These are phyloP conservation scores for Thera obeliscata DNA, from an alignment of 2,888 invertebrate genomes.

Conservation along the genomic window DNA sequence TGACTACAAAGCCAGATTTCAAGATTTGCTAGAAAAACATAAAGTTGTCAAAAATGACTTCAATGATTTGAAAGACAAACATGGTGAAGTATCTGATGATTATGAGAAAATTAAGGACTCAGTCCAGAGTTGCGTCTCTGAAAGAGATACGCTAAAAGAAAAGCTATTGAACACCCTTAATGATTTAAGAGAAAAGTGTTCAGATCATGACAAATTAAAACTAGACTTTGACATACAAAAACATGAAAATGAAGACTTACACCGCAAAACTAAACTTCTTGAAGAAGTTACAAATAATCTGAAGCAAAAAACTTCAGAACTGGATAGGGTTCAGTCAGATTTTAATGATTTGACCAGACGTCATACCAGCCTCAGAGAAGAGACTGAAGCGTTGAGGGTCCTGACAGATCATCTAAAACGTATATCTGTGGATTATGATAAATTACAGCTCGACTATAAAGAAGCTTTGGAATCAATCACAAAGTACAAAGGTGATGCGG, in stretches of 20 bases:
- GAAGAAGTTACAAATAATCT: conserved; percentile 73
- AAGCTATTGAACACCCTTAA: conserved; percentile 65
- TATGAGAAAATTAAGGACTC: conserved; percentile 79
- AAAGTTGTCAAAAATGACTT: conserved; percentile 81
- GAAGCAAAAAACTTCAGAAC: conserved; percentile 68
- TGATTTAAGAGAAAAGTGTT: conserved; percentile 66
- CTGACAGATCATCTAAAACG: conserved; percentile 73
- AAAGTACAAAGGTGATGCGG: conserved; percentile 69
- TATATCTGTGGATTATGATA: conserved; percentile 73
- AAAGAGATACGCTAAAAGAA: conserved; percentile 69
- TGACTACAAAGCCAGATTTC: conserved; percentile 87
- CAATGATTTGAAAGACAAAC: conserved; percentile 78
- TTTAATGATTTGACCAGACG: conserved; percentile 67
- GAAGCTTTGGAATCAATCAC: conserved; percentile 62
- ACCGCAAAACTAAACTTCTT: conserved; percentile 68
- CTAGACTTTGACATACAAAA: conserved; percentile 73
- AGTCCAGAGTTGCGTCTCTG: conserved; percentile 59
- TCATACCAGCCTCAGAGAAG: conserved; percentile 72
- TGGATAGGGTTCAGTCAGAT: conserved; percentile 67
- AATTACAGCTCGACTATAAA: conserved; percentile 70
- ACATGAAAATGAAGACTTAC: conserved; percentile 73
- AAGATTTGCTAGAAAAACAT: conserved; percentile 85
- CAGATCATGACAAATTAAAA: conserved; percentile 69
- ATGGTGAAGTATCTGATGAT: conserved; percentile 79
- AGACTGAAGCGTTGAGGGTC: conserved; percentile 72